These are phyloP conservation scores for Ascidia mentula DNA, from an alignment of 23 tunicate species.

Conservation along the genomic window DNA sequence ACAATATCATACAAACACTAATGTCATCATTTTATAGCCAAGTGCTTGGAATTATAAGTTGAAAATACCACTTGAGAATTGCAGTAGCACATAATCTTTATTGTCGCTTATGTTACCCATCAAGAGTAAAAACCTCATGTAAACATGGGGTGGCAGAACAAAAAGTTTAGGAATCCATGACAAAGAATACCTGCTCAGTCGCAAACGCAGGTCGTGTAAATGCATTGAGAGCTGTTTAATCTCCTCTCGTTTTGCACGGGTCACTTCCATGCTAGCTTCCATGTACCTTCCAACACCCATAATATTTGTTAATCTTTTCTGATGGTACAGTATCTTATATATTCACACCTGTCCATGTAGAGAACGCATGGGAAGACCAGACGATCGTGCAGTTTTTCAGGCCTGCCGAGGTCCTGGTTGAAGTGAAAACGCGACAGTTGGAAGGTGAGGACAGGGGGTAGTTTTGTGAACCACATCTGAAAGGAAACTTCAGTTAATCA, in stretches of 20 bases:
- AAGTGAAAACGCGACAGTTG: conserved; percentile 60
- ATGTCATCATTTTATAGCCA: too few relatives aligned
- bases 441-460: conserved; percentile 51
- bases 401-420: conserved; percentile 26
- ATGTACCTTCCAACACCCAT: conserved; percentile 42
- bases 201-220: background rate
- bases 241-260: conserved; percentile 30
- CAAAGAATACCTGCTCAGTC: conserved; percentile 25
- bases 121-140: too few relatives aligned
- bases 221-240: background rate
- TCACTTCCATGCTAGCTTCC: conserved; percentile 28
- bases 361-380: conserved; percentile 39
- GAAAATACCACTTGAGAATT: too few relatives aligned
- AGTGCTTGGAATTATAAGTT: too few relatives aligned
- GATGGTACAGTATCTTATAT: background rate
- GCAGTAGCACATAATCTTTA: too few relatives aligned
- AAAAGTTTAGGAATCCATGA: too few relatives aligned
- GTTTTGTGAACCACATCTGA: conserved; percentile 47
- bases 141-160: too few relatives aligned
- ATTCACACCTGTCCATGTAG: conserved; percentile 56
- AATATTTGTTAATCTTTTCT: too few relatives aligned
- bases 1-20: too few relatives aligned
- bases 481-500: background rate
- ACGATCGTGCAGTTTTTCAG: conserved; percentile 54
- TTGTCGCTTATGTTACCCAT: too few relatives aligned